A percentile compares a stretch with the other conserved stretches of the same genome.
These are phyloP conservation scores for Cyprinodon brontotheroides DNA, from an alignment of 2,113 vertebrate genomes.

Conservation along the genomic window DNA sequence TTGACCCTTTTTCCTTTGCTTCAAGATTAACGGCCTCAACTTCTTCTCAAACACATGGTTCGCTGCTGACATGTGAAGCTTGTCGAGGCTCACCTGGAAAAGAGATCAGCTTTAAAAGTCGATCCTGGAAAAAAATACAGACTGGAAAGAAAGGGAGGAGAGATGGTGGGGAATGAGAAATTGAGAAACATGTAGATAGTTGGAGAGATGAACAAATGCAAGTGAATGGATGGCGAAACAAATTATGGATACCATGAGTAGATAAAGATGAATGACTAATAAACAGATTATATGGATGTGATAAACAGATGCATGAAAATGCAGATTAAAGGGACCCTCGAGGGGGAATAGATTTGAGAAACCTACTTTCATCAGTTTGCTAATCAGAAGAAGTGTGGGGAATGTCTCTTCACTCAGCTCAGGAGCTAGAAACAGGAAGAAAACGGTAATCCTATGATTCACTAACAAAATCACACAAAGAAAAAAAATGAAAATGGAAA, in stretches of 20 bases:
- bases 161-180: not conserved
- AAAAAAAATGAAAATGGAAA: not conserved
- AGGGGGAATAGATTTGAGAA: not conserved
- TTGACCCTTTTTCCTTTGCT: constrained; percentile 73
- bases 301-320: not conserved
- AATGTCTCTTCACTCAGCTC: constrained; percentile 94
- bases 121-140: too few relatives aligned
- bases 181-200: too few relatives aligned
- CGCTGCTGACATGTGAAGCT: constrained; percentile 88
- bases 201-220: too few relatives aligned
- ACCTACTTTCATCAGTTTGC: constrained; percentile 95
- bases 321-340: not conserved
- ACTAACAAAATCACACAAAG: not conserved
- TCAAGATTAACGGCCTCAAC: constrained; percentile 87
- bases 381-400: constrained; percentile 90
- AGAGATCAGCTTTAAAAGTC: not conserved
- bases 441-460: not conserved
- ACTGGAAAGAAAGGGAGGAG: too few relatives aligned
- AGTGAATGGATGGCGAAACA: too few relatives aligned
- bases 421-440: constrained; percentile 78
- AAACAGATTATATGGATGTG: not conserved
- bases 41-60: constrained; percentile 88
- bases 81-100: constrained; percentile 88
- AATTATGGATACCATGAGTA: too few relatives aligned
- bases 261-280: too few relatives aligned